Evolutionary conservation across 2,113 vertebrate genomes (phyloP).

Genomic region (Tichodroma muraria): DNA sequence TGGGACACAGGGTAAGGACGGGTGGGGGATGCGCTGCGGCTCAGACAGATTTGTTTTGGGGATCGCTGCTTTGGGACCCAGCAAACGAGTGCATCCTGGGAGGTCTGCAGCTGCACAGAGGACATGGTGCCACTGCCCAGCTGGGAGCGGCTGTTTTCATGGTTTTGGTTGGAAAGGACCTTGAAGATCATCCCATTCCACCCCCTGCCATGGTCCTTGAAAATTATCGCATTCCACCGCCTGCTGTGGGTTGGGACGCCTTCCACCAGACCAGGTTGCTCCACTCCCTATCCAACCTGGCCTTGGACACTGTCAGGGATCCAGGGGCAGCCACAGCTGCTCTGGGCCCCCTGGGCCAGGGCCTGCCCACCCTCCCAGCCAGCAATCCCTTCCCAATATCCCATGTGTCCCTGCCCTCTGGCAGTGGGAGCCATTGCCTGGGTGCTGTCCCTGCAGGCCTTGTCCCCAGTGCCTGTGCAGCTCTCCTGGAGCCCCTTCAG

Average conservation of each 20-base stretch:
- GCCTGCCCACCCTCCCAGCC: not conserved
- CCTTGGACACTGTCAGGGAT: not conserved
- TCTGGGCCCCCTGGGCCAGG: not conserved
- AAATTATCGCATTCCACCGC: fast-evolving
- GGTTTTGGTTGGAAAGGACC: not conserved
- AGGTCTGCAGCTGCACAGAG: not conserved
- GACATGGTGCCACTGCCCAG: not conserved
- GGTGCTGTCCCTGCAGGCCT: not conserved
- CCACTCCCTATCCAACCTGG: fast-evolving
- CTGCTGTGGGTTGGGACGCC: fast-evolving
- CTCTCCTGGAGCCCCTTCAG: not conserved
- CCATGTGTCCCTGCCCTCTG: not conserved
- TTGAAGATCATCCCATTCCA: fast-evolving
- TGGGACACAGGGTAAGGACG: fast-evolving
- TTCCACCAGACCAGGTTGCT: fast-evolving
- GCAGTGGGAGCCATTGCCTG: not conserved
- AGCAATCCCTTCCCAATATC: fast-evolving
- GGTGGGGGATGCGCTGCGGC: fast-evolving
- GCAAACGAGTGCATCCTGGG: fast-evolving
- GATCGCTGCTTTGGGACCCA: fast-evolving
- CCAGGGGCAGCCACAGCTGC: not conserved
- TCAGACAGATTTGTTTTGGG: not conserved
- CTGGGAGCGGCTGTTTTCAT: not conserved
- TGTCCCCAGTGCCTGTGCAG: not conserved
- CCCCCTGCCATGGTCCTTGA: not conserved